Base-by-base conservation (phyloP, 2,797 vertebrate species). In the Xiphorhynchus erythropygius region DNA sequence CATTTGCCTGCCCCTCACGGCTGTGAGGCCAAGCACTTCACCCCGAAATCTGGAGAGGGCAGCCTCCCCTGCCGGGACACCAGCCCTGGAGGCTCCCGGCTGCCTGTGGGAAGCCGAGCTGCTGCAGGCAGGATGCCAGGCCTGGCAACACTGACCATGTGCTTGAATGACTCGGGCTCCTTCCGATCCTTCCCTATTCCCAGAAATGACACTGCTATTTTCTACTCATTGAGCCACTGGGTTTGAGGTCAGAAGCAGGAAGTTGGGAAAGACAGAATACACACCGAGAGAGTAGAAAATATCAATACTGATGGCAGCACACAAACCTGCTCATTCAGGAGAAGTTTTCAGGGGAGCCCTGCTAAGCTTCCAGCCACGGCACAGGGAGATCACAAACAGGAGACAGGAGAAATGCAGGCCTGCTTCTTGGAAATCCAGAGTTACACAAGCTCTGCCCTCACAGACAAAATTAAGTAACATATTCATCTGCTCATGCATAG, bases 151-250 rank as follows among this genome's bases (percentile, higher is more conserved):
- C 44, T 0, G 12, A 49, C 49, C 0, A 0, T 1, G 60, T 13
- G 89, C 59, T 11, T 30, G 42, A 86, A 64, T 91, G 91, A 81
- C 79, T 81, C 18, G 9, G 27, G 68, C 39, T 84, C 82, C 89
- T 71, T 62, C 39, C 81, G n/a, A 16, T 18, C 69, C 27, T 57
- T 25, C 52, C 57, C 46, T 50, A 0, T 90, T 93, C 95, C 81
- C 93, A 59, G 53, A 93, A 97, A 84, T 83, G 68, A 95, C 64
- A 2, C n/a, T 8, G 57, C 87, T 91, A 9, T 95, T 91, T 93
- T 73, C 82, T 84, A 4, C 73, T 78, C 82, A 87, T 47, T 93
- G 73, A 94, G 78, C 63, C 91, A 49, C 0, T 3, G 5, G 7
- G 18, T 55, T 84, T 74, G 89, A 49, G 86, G 35, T 84, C 78